Evolutionary conservation across 2,113 vertebrate species (phyloP).

Genomic region (Phyllostomus hastatus): DNA sequence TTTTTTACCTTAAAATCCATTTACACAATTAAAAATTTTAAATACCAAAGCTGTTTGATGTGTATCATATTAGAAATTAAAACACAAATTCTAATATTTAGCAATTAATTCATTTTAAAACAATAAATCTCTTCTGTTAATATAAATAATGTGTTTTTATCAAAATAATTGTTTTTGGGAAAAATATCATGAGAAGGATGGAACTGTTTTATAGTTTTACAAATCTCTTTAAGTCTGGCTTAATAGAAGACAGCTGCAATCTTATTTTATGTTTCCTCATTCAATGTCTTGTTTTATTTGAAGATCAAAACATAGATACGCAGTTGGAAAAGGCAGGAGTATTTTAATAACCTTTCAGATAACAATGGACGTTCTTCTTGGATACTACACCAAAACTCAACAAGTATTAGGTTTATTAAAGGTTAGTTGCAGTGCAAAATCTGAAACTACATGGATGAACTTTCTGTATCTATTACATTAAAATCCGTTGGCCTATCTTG

Average conservation of each 20-base stretch:
- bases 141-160: neutral
- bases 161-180: conserved; percentile 21
- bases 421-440: conserved; percentile 24
- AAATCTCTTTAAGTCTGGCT: conserved; percentile 25
- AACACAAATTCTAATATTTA: neutral
- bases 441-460: conserved; percentile 8
- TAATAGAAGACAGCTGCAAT: neutral
- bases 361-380: conserved; percentile 2
- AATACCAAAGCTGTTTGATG: neutral
- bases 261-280: conserved; percentile 1
- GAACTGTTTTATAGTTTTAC: neutral
- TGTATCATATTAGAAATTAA: conserved; percentile 34
- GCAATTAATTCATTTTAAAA: conserved; percentile 29
- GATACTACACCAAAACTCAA: neutral
- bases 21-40: neutral
- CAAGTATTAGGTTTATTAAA: conserved; percentile 2
- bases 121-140: neutral
- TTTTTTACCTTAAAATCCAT: neutral
- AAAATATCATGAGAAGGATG: neutral
- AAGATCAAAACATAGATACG: conserved; percentile 33
- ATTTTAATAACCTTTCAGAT: conserved; percentile 19
- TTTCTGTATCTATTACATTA: conserved; percentile 17
- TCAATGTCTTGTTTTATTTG: neutral
- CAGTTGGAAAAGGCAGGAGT: neutral
- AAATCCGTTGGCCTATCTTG: conserved; percentile 15